phyloP scores from a whole-genome alignment of 1,140 invertebrate genomes.

The Epicauta chinensis region DNA sequence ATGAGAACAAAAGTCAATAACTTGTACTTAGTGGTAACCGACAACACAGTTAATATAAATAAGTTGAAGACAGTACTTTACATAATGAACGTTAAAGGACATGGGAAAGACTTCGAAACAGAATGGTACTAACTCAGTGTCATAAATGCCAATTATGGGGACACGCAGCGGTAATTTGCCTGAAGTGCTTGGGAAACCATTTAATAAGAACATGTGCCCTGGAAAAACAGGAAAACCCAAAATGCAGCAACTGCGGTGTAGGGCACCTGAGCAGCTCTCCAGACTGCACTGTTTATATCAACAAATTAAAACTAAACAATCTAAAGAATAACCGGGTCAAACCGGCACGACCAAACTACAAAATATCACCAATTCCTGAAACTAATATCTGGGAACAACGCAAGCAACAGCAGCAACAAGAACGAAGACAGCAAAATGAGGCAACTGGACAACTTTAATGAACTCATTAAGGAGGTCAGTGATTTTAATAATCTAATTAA shows the following conservation, averaged over 20 bases:
- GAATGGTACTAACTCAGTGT: background rate
- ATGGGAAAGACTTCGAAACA: background rate
- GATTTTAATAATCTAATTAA: too few relatives aligned
- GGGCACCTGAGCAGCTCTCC: too few relatives aligned
- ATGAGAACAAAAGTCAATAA: background rate
- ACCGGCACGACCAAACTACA: too few relatives aligned
- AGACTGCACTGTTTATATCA: too few relatives aligned
- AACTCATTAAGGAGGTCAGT: too few relatives aligned
- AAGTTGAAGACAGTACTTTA: background rate
- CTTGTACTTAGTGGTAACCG: background rate
- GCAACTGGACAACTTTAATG: too few relatives aligned
- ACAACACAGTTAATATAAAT: background rate
- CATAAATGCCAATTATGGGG: background rate
- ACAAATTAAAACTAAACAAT: background rate
- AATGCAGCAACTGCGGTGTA: background rate
- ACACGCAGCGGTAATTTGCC: background rate
- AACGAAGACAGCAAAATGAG: too few relatives aligned
- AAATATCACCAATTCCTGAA: background rate
- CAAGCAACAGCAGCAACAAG: background rate
- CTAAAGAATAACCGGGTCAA: background rate
- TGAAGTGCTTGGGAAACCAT: background rate
- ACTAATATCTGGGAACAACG: background rate
- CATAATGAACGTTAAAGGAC: background rate
- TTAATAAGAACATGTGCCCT: background rate
- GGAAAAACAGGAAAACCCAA: background rate